Percentiles rank a stretch among this genome's conserved stretches.
phyloP scores from a whole-genome alignment of 2,888 invertebrate genomes.

The Philhelius pedissequus region DNA sequence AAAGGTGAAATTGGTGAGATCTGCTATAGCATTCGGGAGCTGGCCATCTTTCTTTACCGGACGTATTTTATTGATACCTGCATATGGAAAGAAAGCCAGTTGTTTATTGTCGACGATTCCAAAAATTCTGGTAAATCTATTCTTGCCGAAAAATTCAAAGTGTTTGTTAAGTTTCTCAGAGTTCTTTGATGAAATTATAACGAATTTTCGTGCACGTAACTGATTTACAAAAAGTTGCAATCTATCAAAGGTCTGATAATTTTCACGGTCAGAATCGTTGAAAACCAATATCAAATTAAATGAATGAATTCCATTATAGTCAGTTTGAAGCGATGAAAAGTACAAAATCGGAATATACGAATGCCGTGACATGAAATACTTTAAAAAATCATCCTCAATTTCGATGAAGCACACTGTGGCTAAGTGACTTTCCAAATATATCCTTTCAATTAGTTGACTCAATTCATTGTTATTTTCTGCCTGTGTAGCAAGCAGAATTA shows the following conservation, averaged over 20 bases:
- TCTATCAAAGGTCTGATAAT: not conserved
- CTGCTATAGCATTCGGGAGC: not conserved
- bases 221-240: not conserved
- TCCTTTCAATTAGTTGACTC: not conserved
- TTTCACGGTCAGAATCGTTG: not conserved
- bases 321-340: not conserved
- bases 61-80: not conserved
- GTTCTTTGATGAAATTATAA: not conserved
- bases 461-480: not conserved
- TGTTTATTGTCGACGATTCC: not conserved
- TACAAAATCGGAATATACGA: not conserved
- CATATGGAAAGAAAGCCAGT: not conserved
- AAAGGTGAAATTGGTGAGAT: constrained; percentile 6
- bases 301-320: not conserved
- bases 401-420: not conserved
- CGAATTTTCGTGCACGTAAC: constrained; percentile 16
- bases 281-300: not conserved
- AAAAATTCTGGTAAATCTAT: constrained; percentile 21
- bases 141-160: not conserved
- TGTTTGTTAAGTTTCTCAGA: not conserved
- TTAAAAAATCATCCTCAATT: not conserved
- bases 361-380: not conserved
- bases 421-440: not conserved
- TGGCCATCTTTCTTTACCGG: not conserved
- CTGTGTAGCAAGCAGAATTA: not conserved